phyloP scores from a whole-genome alignment of 2,113 vertebrate species.

The Bambusicola thoracicus region DNA sequence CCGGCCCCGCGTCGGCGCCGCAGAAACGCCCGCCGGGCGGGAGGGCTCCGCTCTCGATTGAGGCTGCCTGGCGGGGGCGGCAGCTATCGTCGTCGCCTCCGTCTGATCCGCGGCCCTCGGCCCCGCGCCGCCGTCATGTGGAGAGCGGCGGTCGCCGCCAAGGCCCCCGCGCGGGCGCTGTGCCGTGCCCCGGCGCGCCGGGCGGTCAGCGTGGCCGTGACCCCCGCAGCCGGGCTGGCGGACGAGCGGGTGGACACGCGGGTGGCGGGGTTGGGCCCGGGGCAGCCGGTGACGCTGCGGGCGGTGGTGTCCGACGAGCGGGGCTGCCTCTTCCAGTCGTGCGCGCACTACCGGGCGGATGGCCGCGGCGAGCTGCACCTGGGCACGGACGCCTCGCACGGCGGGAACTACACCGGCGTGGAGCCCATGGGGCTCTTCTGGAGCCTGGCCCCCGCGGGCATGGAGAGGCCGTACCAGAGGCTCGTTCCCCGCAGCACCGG shows the following conservation, averaged over 20 bases:
- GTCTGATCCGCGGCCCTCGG: background rate
- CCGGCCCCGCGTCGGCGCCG: background rate
- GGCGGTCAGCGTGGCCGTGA: background rate
- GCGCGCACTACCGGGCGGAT: constrained; percentile 68
- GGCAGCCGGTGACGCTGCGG: constrained; percentile 58
- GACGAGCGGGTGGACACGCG: constrained; percentile 53
- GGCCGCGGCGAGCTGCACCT: constrained; percentile 41
- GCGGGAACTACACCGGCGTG: constrained; percentile 69
- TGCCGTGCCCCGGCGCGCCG: background rate
- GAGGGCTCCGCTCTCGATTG: constrained; percentile 8
- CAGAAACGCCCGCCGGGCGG: background rate
- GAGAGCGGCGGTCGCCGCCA: background rate
- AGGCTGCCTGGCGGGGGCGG: background rate
- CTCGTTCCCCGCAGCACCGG: constrained; percentile 32
- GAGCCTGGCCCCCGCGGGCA: constrained; percentile 68
- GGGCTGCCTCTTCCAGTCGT: constrained; percentile 67
- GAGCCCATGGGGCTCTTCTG: constrained; percentile 76
- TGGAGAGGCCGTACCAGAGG: constrained; percentile 64
- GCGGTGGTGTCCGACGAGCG: constrained; percentile 32
- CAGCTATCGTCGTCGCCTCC: background rate
- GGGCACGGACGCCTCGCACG: constrained; percentile 39
- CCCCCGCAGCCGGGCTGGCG: constrained; percentile 32
- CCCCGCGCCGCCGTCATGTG: background rate
- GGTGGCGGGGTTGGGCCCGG: constrained; percentile 49
- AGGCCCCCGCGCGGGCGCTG: background rate